Conservation (phyloP, 2,888 invertebrate species). For the Polymixis flavicincta region DNA sequence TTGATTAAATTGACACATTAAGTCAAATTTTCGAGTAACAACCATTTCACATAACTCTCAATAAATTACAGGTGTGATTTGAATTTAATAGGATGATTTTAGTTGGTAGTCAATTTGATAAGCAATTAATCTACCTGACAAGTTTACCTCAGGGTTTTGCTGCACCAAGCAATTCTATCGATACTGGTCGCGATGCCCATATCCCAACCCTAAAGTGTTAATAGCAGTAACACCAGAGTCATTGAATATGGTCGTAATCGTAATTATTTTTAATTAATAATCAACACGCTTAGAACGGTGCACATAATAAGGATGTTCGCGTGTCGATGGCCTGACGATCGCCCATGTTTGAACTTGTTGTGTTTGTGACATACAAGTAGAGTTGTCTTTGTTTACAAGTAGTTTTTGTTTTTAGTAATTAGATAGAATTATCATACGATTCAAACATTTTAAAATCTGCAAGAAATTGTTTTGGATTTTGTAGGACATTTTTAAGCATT, state of each 20-base stretch:
- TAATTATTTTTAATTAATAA: slow-evolving; percentile 91
- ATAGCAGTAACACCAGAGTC: slow-evolving; percentile 90
- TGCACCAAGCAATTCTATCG: slow-evolving; percentile 50
- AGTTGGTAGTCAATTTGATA: no score
- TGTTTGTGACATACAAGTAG: slow-evolving; percentile 7
- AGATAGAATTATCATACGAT: no score
- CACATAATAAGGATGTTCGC: slow-evolving; percentile 87
- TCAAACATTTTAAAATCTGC: neutral
- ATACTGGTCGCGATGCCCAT: slow-evolving; percentile 27
- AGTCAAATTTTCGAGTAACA: no score
- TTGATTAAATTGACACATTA: no score
- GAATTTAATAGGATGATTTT: no score
- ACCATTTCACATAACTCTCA: no score
- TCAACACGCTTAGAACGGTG: slow-evolving; percentile 88
- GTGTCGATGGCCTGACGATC: slow-evolving; percentile 83
- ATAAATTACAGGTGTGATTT: no score
- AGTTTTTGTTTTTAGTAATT: slow-evolving; percentile 14
- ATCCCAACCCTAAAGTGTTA: slow-evolving; percentile 83
- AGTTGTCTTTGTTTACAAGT: slow-evolving; percentile 21
- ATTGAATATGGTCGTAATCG: slow-evolving; percentile 91
- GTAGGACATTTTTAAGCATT: no score
- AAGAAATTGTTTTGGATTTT: neutral
- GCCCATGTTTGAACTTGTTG: slow-evolving; percentile 52
- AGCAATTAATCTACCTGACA: no score
- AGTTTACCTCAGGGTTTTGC: no score